Percentiles rank a stretch among this genome's conserved stretches.
phyloP scores from a whole-genome alignment of 2,888 invertebrate species.

The Papilio protenor region DNA sequence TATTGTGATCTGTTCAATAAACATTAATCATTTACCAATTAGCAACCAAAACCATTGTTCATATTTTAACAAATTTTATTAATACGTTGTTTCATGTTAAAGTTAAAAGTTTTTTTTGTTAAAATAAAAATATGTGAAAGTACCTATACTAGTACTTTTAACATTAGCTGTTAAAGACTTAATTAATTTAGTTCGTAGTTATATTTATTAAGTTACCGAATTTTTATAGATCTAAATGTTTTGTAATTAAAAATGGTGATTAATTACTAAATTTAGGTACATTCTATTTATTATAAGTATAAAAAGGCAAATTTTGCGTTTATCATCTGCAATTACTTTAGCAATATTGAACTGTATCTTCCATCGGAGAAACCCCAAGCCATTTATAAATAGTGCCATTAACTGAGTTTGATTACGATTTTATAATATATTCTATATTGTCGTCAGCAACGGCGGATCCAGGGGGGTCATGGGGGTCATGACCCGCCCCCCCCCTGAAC shows the following conservation, averaged over 20 bases:
- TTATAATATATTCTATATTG: constrained; percentile 8
- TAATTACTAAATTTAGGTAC: constrained; percentile 38
- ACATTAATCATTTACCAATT: constrained; percentile 55
- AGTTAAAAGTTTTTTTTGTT: constrained; percentile 70
- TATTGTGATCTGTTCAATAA: constrained; percentile 31
- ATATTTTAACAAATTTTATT: constrained; percentile 81
- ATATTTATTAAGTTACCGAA: constrained; percentile 60
- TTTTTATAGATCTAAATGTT: constrained; percentile 47
- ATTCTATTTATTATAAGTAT: constrained; percentile 32
- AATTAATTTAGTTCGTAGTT: constrained; percentile 60
- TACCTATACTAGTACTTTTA: constrained; percentile 60
- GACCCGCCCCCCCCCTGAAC: too few relatives aligned
- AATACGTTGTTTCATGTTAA: constrained; percentile 74
- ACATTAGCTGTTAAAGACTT: constrained; percentile 62
- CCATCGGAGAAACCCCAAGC: constrained; percentile 51
- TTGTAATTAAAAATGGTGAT: constrained; percentile 38
- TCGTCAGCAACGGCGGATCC: too few relatives aligned
- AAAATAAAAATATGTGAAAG: constrained; percentile 68
- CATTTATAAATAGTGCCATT: constrained; percentile 45
- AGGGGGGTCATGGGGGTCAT: too few relatives aligned
- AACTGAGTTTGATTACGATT: constrained; percentile 28
- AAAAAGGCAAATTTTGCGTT: constrained; percentile 14
- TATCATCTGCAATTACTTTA: constrained; percentile 9
- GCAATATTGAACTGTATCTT: constrained; percentile 48
- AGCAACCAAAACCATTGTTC: constrained; percentile 82